Percentiles rank a stretch among this genome's conserved stretches.
These are phyloP conservation scores for Ctenopoma kingsleyae DNA, from an alignment of 2,797 vertebrate genomes.

Conservation along the genomic window DNA sequence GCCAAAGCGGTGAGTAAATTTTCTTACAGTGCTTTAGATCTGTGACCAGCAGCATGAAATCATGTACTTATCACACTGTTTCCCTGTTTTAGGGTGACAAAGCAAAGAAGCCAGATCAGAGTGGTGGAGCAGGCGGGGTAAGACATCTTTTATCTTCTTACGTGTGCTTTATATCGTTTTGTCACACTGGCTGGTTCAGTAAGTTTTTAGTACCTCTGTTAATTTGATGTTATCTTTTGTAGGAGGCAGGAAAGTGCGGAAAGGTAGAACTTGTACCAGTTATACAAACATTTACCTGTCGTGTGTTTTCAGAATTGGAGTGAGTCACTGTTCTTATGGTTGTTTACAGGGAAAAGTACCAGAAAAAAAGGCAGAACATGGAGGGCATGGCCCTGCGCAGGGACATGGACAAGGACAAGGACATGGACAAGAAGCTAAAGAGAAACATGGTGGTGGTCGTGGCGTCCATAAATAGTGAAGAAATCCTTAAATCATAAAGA, in stretches of 20 bases:
- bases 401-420: neutral
- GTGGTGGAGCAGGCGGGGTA: neutral
- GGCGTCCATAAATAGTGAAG: neutral
- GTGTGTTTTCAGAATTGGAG: neutral
- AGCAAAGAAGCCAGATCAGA: rapidly evolving
- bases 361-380: neutral
- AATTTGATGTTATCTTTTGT: constrained; percentile 9
- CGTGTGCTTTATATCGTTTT: neutral
- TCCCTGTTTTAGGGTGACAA: rapidly evolving
- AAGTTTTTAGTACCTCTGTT: neutral
- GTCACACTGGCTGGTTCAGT: neutral
- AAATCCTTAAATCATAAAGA: neutral
- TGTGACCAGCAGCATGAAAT: constrained; percentile 7
- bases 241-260: neutral
- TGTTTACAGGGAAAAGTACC: neutral
- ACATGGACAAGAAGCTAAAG: neutral
- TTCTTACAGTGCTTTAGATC: neutral
- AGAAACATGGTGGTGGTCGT: neutral
- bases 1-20: neutral
- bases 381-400: neutral
- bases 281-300: neutral
- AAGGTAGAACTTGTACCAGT: neutral
- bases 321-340: neutral
- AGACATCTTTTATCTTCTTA: constrained; percentile 5
- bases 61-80: neutral